Percentiles rank a stretch among this genome's conserved stretches.
Conservation (phyloP, 2,113 vertebrate genomes). For the Istiophorus platypterus region DNA sequence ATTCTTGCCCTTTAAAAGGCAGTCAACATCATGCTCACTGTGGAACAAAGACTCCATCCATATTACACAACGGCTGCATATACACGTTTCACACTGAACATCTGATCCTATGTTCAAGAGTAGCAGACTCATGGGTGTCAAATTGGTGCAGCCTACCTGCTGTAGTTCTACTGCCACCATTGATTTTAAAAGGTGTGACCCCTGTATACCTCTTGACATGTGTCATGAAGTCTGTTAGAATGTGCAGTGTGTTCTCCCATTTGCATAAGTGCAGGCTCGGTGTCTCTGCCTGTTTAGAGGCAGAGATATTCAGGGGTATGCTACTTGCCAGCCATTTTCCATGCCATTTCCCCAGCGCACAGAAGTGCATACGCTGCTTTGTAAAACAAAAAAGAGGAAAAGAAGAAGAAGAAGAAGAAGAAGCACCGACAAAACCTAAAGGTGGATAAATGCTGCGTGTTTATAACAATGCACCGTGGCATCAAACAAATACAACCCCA, state of each 20-base stretch:
- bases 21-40: background rate
- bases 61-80: conserved; percentile 41
- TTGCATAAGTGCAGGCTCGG: background rate
- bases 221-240: background rate
- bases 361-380: background rate
- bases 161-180: background rate
- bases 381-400: no score
- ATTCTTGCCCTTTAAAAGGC: conserved; percentile 3
- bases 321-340: background rate
- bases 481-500: conserved; percentile 47
- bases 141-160: background rate
- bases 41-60: background rate
- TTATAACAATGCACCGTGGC: conserved; percentile 31
- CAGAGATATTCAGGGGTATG: background rate
- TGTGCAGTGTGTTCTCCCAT: background rate
- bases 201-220: background rate
- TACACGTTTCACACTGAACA: background rate
- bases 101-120: background rate
- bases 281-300: background rate
- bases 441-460: background rate
- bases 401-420: background rate
- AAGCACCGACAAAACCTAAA: background rate
- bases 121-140: background rate
- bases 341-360: background rate
- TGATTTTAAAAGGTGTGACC: background rate